Conservation (phyloP, 2,113 vertebrate species). For the Eira barbara region DNA sequence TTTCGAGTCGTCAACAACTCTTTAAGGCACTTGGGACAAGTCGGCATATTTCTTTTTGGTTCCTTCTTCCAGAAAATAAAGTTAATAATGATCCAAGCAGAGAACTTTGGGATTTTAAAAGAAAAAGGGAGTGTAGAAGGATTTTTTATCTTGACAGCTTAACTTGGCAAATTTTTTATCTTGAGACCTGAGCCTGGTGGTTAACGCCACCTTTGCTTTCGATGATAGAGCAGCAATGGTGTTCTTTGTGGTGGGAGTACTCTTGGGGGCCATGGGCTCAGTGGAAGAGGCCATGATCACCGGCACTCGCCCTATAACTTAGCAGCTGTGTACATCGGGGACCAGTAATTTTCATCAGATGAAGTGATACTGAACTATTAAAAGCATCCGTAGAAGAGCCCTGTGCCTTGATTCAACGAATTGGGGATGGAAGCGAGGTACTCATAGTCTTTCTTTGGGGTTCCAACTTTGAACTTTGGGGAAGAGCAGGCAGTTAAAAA, state of each 20-base stretch:
- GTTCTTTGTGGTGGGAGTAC: accelerated
- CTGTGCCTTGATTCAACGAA: background rate
- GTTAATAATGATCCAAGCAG: background rate
- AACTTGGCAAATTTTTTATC: background rate
- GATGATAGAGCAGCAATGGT: background rate
- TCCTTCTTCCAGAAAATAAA: slow-evolving; percentile 32
- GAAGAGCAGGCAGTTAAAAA: background rate
- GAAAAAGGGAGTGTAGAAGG: background rate
- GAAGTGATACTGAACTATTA: background rate
- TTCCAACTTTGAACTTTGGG: background rate
- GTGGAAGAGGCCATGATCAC: background rate
- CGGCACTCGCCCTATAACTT: too few relatives aligned
- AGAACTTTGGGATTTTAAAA: background rate
- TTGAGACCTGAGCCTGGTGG: background rate
- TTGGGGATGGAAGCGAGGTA: background rate
- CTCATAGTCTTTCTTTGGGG: background rate
- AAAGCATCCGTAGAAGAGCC: background rate
- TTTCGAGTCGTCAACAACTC: background rate
- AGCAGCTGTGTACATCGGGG: background rate
- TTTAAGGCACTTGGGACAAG: background rate
- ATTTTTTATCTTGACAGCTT: background rate
- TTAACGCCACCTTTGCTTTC: background rate
- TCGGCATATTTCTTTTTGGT: background rate
- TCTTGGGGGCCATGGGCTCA: background rate
- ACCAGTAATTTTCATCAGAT: background rate